These are phyloP conservation scores for Zosterops pallidus DNA, from an alignment of 2,113 vertebrate genomes.

Conservation along the genomic window DNA sequence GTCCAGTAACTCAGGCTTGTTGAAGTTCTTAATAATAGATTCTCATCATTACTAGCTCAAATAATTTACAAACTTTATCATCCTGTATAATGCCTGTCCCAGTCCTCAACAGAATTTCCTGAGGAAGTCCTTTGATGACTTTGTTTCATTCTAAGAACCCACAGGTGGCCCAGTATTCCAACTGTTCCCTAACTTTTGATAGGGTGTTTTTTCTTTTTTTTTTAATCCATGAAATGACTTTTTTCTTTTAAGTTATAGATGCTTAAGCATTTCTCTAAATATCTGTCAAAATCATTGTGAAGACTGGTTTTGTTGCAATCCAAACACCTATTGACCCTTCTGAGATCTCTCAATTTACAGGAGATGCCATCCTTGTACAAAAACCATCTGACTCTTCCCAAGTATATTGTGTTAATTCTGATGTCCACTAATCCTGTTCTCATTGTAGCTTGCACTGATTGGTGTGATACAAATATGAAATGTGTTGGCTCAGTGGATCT, in stretches of 20 bases:
- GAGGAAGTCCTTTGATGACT: not conserved
- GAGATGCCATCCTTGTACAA: not conserved
- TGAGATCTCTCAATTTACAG: not conserved
- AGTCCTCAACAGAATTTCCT: not conserved
- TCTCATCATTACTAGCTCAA: not conserved
- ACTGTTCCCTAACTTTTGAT: not conserved
- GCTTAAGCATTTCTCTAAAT: not conserved
- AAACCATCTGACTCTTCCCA: not conserved
- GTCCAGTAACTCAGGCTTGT: not conserved
- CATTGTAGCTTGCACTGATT: not conserved
- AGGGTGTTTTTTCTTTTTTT: not conserved
- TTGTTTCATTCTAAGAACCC: not conserved
- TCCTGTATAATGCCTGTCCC: not conserved
- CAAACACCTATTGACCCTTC: not conserved
- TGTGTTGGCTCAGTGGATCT: not conserved
- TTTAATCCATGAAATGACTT: rapidly evolving
- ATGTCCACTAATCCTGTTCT: not conserved
- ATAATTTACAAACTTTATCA: not conserved
- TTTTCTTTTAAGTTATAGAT: not conserved
- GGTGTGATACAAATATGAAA: not conserved
- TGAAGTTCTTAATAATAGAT: not conserved
- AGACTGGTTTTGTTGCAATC: rapidly evolving
- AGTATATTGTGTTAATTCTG: not conserved
- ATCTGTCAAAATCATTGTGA: not conserved
- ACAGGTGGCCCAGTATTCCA: not conserved